phyloP scores from a whole-genome alignment of 2,113 vertebrate genomes.

The Coryphaenoides rupestris region DNA sequence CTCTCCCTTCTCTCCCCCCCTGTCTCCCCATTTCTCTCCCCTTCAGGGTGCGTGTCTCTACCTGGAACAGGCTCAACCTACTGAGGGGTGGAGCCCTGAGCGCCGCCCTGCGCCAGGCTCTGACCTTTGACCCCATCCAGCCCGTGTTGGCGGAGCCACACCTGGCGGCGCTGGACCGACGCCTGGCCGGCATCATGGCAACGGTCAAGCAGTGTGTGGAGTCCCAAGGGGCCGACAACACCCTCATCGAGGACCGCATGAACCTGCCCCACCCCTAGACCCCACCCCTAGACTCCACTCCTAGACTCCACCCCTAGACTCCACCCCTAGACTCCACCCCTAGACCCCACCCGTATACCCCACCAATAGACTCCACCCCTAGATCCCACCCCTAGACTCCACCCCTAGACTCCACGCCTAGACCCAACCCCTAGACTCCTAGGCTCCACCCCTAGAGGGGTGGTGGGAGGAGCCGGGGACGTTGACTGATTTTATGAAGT shows the following conservation, averaged over 20 bases:
- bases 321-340: too few relatives aligned
- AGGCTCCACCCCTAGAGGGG: too few relatives aligned
- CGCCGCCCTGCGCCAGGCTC: conserved; percentile 84
- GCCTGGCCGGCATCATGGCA: conserved; percentile 82
- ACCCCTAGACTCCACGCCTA: too few relatives aligned
- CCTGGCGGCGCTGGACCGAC: conserved; percentile 85
- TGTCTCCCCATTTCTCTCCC: background rate
- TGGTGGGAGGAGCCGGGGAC: too few relatives aligned
- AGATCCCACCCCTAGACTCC: too few relatives aligned
- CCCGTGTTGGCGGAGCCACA: conserved; percentile 85
- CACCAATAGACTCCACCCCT: too few relatives aligned
- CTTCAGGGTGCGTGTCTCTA: conserved; percentile 90
- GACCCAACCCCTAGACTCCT: too few relatives aligned
- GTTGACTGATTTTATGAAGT: too few relatives aligned
- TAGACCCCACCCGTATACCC: too few relatives aligned
- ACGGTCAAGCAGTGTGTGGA: conserved; percentile 94
- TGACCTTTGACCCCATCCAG: conserved; percentile 84
- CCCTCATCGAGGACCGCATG: conserved; percentile 96
- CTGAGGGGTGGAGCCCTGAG: conserved; percentile 85
- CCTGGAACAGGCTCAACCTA: conserved; percentile 93
- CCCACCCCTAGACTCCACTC: too few relatives aligned
- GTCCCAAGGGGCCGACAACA: conserved; percentile 84
- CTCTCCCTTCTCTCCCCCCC: too few relatives aligned
- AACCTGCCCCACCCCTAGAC: conserved; percentile 85
- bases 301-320: too few relatives aligned